Evolutionary conservation across 2,797 vertebrate genomes (phyloP).

Genomic region (Hybognathus amarus): DNA sequence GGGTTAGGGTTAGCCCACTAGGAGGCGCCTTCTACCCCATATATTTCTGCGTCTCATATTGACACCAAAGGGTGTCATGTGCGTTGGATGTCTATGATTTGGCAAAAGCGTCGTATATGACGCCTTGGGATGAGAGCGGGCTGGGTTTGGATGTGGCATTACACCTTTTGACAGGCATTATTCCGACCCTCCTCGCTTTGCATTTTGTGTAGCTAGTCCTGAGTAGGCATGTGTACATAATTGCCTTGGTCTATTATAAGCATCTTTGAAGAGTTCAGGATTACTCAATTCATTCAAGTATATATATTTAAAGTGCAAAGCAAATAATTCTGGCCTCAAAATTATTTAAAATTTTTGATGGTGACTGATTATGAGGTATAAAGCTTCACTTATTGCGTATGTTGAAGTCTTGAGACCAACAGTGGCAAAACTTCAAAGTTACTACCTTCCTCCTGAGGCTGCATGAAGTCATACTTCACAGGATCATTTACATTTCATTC

Average conservation of each 20-base stretch:
- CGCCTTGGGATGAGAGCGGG: too few species aligned
- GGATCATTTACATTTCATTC: conserved; percentile 3
- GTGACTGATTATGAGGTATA: background rate
- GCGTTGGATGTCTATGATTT: too few species aligned
- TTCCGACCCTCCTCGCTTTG: too few species aligned
- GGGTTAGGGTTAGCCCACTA: too few species aligned
- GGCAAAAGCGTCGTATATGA: too few species aligned
- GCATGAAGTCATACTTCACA: conserved; percentile 5
- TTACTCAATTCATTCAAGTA: background rate
- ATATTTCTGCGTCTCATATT: too few species aligned
- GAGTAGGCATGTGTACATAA: background rate
- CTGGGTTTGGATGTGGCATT: too few species aligned
- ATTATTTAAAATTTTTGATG: background rate
- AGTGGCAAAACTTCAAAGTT: conserved; percentile 2
- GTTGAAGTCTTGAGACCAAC: background rate
- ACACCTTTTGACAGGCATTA: too few species aligned
- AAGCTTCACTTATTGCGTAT: background rate
- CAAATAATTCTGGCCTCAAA: conserved; percentile 6
- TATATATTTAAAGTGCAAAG: conserved; percentile 16
- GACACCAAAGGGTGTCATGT: too few species aligned
- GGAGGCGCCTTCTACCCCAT: too few species aligned
- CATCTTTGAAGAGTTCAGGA: background rate
- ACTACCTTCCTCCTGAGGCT: background rate
- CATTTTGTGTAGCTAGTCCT: too few species aligned
- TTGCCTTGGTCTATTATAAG: background rate